Percentiles rank a stretch among this genome's conserved stretches.
These are phyloP conservation scores for Amphiprion ocellaris DNA, from an alignment of 2,113 vertebrate genomes.

Conservation along the genomic window DNA sequence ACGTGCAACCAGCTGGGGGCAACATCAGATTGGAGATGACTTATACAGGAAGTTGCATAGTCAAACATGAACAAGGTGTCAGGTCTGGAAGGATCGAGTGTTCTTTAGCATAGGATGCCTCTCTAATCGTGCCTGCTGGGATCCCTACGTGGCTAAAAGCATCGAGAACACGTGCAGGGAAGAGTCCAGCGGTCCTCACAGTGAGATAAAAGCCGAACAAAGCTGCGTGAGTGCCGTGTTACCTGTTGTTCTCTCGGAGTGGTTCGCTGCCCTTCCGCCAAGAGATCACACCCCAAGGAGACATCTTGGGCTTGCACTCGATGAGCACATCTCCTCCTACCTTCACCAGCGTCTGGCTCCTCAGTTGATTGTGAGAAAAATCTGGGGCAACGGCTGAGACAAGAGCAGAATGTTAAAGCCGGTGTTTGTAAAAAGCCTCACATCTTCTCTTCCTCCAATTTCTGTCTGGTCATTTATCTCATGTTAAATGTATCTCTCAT, in stretches of 20 bases:
- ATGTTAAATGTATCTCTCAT: background rate
- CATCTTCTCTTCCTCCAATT: constrained; percentile 22
- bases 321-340: constrained; percentile 93
- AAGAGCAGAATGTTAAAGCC: constrained; percentile 47
- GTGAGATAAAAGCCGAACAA: constrained; percentile 13
- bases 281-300: constrained; percentile 91
- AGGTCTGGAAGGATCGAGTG: constrained; percentile 14
- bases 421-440: constrained; percentile 39
- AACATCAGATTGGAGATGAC: background rate
- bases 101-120: constrained; percentile 3
- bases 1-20: background rate
- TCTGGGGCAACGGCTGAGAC: constrained; percentile 92
- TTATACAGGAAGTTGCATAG: background rate
- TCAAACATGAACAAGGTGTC: constrained; percentile 4
- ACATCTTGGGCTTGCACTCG: constrained; percentile 96
- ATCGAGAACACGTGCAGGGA: background rate
- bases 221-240: constrained; percentile 51
- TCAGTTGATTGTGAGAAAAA: constrained; percentile 92
- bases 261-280: constrained; percentile 94
- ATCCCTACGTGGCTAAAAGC: background rate
- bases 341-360: constrained; percentile 91
- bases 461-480: background rate
- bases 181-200: background rate
- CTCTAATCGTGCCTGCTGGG: background rate
- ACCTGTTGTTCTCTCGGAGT: constrained; percentile 91